A percentile compares a stretch with the other conserved stretches of the same genome.
Evolutionary conservation across 2,888 invertebrate species (phyloP).

Genomic region (Mesorhabditis sp.): DNA sequence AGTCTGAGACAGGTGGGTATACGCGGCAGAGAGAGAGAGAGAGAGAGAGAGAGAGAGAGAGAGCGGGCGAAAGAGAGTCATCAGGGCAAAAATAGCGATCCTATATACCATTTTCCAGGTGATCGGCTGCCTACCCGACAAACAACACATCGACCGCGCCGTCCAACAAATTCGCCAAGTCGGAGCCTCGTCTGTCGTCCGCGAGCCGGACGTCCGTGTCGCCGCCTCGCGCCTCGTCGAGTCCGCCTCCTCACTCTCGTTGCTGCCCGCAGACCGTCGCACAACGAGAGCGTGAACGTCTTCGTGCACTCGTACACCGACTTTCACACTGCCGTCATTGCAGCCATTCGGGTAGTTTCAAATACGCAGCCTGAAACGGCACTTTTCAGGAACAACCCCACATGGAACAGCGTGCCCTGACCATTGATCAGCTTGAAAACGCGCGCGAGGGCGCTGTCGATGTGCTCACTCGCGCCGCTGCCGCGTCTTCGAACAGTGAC

Average conservation of each 20-base stretch:
- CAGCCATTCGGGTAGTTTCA: slow-evolving; percentile 17
- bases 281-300: slow-evolving; percentile 38
- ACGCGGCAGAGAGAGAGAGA: too few species aligned
- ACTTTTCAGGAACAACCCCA: slow-evolving; percentile 9
- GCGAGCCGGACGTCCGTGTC: slow-evolving; percentile 79
- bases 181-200: slow-evolving; percentile 62
- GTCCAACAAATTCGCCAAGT: slow-evolving; percentile 69
- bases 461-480: slow-evolving; percentile 32
- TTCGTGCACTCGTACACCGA: slow-evolving; percentile 46
- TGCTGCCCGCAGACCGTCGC: slow-evolving; percentile 36
- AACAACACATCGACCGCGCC: slow-evolving; percentile 84
- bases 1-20: too few species aligned
- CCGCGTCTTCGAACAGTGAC: slow-evolving; percentile 12
- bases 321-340: slow-evolving; percentile 45
- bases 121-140: slow-evolving; percentile 83
- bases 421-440: slow-evolving; percentile 25
- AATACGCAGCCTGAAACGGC: slow-evolving; percentile 15
- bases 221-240: slow-evolving; percentile 80
- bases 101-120: slow-evolving; percentile 66
- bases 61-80: too few species aligned
- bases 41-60: too few species aligned
- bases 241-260: slow-evolving; percentile 75
- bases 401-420: slow-evolving; percentile 11
- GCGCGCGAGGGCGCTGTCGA: slow-evolving; percentile 39
- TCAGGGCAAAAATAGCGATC: too few species aligned